Evolutionary conservation across 37 sponge, comb jelly and placozoan genomes (phyloP), one percentile per base, ranked within the genome.

Genomic region (Aphrocallistes beatrix): DNA sequence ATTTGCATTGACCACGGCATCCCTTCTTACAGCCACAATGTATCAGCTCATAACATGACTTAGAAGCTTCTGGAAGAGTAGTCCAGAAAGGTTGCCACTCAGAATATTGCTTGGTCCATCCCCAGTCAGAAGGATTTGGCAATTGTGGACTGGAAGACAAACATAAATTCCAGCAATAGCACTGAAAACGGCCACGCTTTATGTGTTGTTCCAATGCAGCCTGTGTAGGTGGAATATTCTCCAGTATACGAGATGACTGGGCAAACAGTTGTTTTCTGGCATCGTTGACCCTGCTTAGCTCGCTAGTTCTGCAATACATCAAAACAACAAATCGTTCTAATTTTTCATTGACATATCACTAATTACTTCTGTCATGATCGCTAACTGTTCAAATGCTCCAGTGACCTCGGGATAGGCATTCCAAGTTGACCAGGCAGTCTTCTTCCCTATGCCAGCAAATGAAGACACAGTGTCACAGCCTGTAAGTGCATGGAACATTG

Each of bases 61-160:
- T 81, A 16, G 82, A n/a, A 21, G 82, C 82, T 81, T 81, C 82
- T n/a, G 82, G 30, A 47, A 47, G 49, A 21, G 49, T 47, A 47
- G 49, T 47, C 49, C 49, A 17, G 17, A 47, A 17, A 21, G 13
- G 49, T 47, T 47, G 17, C 17, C 17, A 47, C 17, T 47, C 17
- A 21, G 13, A 13, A 21, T 47, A 13, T 21, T 13, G 13, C 49
- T 47, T 47, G 49, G 49, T 21, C 17, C 49, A 47, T 21, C 49
- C 49, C 49, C 49, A 47, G 49, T 17, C 17, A 13, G 13, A 21
- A 21, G 49, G 49, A 47, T 13, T 17, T 21, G 49, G 49, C 13
- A 47, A 17, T 17, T 47, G 17, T 47, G 13, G 49, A 17, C 13
- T 47, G 17, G 13, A 21, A 47, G 13, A 13, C 17, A 21, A 17